phyloP scores from a whole-genome alignment of 2,797 vertebrate species.

The Coracias cyanogaster region DNA sequence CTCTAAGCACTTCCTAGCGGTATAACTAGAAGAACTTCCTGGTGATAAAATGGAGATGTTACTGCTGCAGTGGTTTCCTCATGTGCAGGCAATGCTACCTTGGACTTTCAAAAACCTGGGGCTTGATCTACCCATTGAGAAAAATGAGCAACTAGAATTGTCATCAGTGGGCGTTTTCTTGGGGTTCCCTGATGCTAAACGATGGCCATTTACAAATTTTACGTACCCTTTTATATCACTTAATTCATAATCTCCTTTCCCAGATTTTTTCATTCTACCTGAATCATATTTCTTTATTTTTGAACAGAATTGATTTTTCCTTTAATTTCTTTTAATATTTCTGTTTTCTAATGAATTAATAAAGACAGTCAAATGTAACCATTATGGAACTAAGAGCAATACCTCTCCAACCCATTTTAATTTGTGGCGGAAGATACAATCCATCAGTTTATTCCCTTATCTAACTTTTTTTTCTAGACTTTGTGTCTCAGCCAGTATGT shows the following conservation, averaged over 20 bases:
- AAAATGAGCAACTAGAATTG: neutral
- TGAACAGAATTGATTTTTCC: neutral
- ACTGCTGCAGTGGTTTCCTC: neutral
- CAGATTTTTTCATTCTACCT: neutral
- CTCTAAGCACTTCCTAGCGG: neutral
- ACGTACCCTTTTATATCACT: neutral
- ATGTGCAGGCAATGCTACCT: neutral
- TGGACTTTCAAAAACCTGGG: neutral
- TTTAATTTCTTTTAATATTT: neutral
- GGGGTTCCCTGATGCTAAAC: neutral
- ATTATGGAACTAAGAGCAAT: neutral
- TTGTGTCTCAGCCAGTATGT: neutral
- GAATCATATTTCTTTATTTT: neutral
- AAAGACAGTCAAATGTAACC: neutral
- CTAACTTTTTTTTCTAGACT: neutral
- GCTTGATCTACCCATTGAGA: neutral
- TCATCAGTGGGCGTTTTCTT: neutral
- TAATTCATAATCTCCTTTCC: neutral
- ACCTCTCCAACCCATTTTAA: neutral
- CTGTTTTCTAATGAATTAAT: neutral
- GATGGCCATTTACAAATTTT: neutral
- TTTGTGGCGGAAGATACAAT: neutral
- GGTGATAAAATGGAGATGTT: neutral
- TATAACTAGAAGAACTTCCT: neutral
- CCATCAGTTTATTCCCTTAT: neutral